Evolutionary conservation across 92 coral and sea anemone species (phyloP).

Genomic region (Micromussa lordhowensis): DNA sequence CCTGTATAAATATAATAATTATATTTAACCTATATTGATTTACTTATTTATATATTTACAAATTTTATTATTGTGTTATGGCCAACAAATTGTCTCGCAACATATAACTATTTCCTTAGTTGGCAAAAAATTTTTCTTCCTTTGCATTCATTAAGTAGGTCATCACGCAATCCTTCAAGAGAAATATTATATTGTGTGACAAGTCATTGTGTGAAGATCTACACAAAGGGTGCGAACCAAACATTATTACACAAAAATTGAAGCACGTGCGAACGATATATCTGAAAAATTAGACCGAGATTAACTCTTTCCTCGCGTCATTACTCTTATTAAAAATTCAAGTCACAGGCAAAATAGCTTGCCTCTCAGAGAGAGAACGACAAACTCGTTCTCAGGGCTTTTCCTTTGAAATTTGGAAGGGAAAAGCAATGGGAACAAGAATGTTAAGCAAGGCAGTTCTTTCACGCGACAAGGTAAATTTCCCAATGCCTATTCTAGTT

Average conservation of each 20-base stretch:
- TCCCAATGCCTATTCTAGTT: not conserved
- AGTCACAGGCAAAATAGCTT: not conserved
- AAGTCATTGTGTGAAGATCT: not conserved
- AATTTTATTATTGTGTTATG: not conserved
- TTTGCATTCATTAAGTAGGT: not conserved
- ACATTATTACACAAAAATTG: not conserved
- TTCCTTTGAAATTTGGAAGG: too few species aligned
- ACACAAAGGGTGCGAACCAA: not conserved
- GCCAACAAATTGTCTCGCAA: not conserved
- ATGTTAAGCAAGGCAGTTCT: not conserved
- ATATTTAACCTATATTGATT: conserved; percentile 18
- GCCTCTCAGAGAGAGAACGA: not conserved
- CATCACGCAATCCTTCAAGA: not conserved
- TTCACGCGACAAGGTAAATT: not conserved
- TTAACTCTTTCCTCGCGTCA: not conserved
- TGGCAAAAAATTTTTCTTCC: too few species aligned
- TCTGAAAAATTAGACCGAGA: not conserved
- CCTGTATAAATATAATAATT: conserved; percentile 8
- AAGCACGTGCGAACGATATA: not conserved
- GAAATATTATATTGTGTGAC: not conserved
- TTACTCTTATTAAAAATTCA: not conserved
- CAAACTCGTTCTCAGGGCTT: not conserved
- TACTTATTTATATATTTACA: not conserved
- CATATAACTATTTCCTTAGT: conserved; percentile 3
- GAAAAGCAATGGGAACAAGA: not conserved